Conservation (phyloP, 2,888 invertebrate genomes). For the Clanis bilineata region DNA sequence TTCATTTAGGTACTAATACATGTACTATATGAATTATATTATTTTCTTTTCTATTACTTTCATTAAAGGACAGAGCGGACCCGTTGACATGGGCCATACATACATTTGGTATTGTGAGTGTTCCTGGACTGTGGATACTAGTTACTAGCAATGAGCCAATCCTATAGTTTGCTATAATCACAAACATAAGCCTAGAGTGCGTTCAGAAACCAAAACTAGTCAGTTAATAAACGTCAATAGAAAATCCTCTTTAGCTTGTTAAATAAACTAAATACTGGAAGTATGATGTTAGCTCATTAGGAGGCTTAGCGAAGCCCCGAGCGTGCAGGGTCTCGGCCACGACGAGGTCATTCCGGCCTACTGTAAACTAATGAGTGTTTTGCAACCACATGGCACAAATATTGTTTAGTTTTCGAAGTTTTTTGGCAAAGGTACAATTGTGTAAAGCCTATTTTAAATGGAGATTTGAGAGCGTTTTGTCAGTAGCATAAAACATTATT, state of each 20-base stretch:
- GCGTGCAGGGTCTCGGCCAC: conserved; percentile 46
- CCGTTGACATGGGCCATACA: too few relatives aligned
- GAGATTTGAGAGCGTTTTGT: too few relatives aligned
- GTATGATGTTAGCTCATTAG: conserved; percentile 44
- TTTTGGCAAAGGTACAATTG: background rate
- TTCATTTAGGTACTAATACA: too few relatives aligned
- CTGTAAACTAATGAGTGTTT: conserved; percentile 1
- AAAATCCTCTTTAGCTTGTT: conserved; percentile 37
- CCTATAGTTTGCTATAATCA: too few relatives aligned
- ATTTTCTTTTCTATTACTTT: too few relatives aligned
- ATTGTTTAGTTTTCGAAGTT: background rate
- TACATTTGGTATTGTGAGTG: too few relatives aligned
- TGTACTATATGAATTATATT: too few relatives aligned
- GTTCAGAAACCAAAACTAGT: background rate
- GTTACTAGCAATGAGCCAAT: too few relatives aligned
- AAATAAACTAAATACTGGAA: conserved; percentile 34
- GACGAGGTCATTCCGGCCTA: conserved; percentile 31
- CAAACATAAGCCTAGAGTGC: background rate
- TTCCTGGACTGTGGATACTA: too few relatives aligned
- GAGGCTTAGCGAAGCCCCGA: conserved; percentile 45
- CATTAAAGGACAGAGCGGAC: too few relatives aligned
- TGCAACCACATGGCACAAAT: background rate
- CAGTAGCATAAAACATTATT: background rate
- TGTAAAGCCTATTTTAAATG: too few relatives aligned
- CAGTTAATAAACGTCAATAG: conserved; percentile 10